Conservation (phyloP, 1,140 invertebrate genomes). For the Ceratina australensis region DNA sequence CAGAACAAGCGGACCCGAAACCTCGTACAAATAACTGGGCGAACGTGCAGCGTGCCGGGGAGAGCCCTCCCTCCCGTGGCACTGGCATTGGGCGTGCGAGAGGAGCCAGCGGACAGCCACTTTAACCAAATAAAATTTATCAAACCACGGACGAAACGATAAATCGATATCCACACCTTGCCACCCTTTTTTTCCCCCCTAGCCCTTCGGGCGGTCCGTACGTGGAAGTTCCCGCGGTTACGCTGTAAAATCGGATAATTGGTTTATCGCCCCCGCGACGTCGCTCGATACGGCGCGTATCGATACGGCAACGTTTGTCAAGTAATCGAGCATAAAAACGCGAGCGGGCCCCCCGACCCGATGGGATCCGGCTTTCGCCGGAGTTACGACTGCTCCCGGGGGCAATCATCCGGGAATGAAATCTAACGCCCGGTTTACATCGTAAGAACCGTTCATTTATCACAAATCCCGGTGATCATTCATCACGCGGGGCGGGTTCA, state of each 20-base stretch:
- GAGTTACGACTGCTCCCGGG: conserved; percentile 26
- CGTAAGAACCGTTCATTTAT: background rate
- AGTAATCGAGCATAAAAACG: conserved; percentile 43
- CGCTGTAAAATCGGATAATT: conserved; percentile 26
- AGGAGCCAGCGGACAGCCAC: no score
- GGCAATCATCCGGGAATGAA: background rate
- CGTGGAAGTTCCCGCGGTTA: conserved; percentile 2
- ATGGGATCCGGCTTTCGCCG: conserved; percentile 13
- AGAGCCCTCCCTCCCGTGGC: no score
- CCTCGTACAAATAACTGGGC: background rate
- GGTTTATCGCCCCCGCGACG: conserved; percentile 21
- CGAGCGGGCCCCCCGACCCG: conserved; percentile 11
- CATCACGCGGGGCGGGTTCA: no score
- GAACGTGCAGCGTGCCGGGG: conserved; percentile 1
- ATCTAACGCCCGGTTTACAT: background rate
- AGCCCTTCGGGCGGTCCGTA: no score
- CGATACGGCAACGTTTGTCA: conserved; percentile 17
- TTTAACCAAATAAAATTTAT: conserved; percentile 11
- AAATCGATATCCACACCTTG: conserved; percentile 31
- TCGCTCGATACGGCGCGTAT: background rate
- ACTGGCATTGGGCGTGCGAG: no score
- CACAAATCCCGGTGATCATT: no score
- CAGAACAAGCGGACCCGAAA: background rate
- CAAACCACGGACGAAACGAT: background rate
- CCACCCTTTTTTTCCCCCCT: no score